Conservation (phyloP, 2,797 vertebrate species). For the Falco peregrinus region DNA sequence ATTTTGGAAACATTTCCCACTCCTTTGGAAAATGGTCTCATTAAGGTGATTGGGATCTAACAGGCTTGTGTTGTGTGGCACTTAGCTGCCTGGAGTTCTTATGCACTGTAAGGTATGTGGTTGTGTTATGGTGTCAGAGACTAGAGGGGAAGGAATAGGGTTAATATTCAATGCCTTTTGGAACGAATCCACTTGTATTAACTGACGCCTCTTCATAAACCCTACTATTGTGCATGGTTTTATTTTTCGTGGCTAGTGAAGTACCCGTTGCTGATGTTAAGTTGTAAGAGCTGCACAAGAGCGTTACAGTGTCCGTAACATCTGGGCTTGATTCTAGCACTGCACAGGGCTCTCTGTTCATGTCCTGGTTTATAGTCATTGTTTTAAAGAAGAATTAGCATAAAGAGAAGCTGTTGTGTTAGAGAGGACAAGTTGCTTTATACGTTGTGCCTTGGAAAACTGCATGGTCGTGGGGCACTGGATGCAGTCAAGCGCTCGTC, state of each 20-base stretch:
- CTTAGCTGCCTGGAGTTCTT: not conserved
- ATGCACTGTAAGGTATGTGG: not conserved
- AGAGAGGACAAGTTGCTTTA: not conserved
- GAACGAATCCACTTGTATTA: not conserved
- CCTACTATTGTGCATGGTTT: not conserved
- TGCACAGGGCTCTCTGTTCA: not conserved
- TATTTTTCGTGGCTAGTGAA: not conserved
- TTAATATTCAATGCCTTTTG: not conserved
- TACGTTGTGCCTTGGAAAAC: not conserved
- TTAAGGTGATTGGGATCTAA: conserved; percentile 9
- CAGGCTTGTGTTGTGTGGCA: not conserved
- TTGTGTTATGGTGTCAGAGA: not conserved
- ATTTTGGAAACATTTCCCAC: not conserved
- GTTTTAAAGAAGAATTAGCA: not conserved
- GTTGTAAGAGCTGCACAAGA: not conserved
- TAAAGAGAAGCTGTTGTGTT: not conserved
- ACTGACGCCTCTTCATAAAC: not conserved
- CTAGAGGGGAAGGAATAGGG: not conserved
- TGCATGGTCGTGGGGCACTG: accelerated
- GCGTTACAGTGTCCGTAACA: not conserved
- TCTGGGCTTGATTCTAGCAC: not conserved
- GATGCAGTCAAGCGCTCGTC: not conserved
- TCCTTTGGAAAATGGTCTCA: conserved; percentile 2
- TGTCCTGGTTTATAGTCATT: not conserved
- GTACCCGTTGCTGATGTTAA: not conserved